phyloP scores from a whole-genome alignment of 2,888 invertebrate species.

The Drosophila stalkeri region DNA sequence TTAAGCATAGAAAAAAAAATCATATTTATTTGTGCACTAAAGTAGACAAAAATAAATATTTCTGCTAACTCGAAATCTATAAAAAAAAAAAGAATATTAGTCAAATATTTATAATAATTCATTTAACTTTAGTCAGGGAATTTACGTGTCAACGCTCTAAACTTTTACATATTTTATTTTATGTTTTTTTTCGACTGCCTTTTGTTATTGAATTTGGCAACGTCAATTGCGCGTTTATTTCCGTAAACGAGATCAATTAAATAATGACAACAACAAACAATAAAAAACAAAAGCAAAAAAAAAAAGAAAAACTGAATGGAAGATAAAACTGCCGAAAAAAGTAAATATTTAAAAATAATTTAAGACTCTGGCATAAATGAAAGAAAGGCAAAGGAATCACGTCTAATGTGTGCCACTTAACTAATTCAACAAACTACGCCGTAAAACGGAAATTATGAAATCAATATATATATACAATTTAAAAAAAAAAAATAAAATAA shows the following conservation, averaged over 20 bases:
- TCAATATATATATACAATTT: slow-evolving; percentile 38
- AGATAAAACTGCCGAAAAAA: slow-evolving; percentile 40
- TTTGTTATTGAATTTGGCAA: slow-evolving; percentile 53
- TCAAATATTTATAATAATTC: background rate
- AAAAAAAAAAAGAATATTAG: background rate
- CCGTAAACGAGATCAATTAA: slow-evolving; percentile 78
- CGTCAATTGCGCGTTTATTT: slow-evolving; percentile 65
- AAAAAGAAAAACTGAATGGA: slow-evolving; percentile 5
- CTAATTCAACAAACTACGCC: slow-evolving; percentile 79
- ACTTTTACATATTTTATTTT: too few species aligned
- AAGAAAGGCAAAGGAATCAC: slow-evolving; percentile 33
- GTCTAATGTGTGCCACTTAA: slow-evolving; percentile 72
- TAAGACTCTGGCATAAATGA: slow-evolving; percentile 13
- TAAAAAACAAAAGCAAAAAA: slow-evolving; percentile 26
- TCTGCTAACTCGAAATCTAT: background rate
- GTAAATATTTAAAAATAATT: slow-evolving; percentile 61
- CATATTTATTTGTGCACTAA: too few species aligned
- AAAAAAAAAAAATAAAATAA: too few species aligned
- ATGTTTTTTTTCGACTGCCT: background rate
- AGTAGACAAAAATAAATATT: background rate
- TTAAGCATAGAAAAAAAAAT: too few species aligned
- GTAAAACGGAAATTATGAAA: slow-evolving; percentile 59
- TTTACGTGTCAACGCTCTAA: background rate
- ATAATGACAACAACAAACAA: slow-evolving; percentile 45
- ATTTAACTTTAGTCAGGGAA: slow-evolving; percentile 16